Evolutionary conservation across 2,797 vertebrate genomes (phyloP).

Genomic region (Botia almorhae): DNA sequence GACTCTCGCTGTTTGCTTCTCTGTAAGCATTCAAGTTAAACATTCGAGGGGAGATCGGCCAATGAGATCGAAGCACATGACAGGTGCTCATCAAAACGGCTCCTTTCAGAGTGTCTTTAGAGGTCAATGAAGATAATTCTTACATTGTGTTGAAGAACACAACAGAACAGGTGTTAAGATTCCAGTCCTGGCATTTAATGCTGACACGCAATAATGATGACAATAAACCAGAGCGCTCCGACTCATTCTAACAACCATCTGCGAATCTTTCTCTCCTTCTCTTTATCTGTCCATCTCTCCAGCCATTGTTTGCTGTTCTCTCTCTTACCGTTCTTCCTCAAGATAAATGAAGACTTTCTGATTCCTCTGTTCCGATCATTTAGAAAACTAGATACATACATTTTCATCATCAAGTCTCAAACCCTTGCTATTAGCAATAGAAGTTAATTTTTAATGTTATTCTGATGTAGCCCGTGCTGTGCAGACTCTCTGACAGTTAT

Average conservation of each 20-base stretch:
- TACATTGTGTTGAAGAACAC: slow-evolving; percentile 2
- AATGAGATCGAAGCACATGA: background rate
- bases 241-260: slow-evolving; percentile 58
- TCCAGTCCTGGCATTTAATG: slow-evolving; percentile 42
- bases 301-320: slow-evolving; percentile 18
- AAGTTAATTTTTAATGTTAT: slow-evolving; percentile 24
- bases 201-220: slow-evolving; percentile 52
- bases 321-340: slow-evolving; percentile 54
- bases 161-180: slow-evolving; percentile 45
- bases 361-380: slow-evolving; percentile 27
- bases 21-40: slow-evolving; percentile 29
- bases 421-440: background rate
- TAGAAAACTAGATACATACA: too few species aligned
- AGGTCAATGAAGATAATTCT: slow-evolving; percentile 4
- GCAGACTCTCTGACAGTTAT: slow-evolving; percentile 26
- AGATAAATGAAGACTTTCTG: slow-evolving; percentile 61
- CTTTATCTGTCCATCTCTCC: slow-evolving; percentile 61
- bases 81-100: background rate
- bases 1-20: slow-evolving; percentile 16
- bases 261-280: slow-evolving; percentile 53
- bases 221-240: slow-evolving; percentile 50
- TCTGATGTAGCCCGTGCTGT: slow-evolving; percentile 28
- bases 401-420: too few species aligned
- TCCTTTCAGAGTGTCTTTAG: background rate
- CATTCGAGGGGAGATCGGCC: slow-evolving; percentile 3